These are phyloP conservation scores for Saccostrea echinata DNA, from an alignment of 1,140 invertebrate genomes.

Conservation along the genomic window DNA sequence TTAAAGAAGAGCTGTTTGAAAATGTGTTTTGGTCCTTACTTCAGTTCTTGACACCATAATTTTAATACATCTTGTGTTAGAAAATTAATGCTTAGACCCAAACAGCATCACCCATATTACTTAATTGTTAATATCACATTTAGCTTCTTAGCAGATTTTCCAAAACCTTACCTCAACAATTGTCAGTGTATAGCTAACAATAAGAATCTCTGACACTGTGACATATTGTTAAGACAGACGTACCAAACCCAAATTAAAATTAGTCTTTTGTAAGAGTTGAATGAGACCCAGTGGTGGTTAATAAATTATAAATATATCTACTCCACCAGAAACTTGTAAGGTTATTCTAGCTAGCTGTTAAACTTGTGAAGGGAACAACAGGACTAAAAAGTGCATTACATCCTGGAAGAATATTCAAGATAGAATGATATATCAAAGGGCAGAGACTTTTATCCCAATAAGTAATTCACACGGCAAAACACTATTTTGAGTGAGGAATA, in stretches of 20 bases:
- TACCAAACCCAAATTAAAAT: not conserved
- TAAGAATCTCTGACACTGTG: not conserved
- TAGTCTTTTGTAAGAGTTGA: not conserved
- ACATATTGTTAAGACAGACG: not conserved
- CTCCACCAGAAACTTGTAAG: not conserved
- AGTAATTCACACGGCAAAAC: not conserved
- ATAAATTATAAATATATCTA: slow-evolving; percentile 1
- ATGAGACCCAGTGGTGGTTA: not conserved
- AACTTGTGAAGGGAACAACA: not conserved
- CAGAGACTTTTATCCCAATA: not conserved
- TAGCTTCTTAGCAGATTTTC: no score
- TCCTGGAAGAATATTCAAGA: not conserved
- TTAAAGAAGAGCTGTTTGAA: not conserved
- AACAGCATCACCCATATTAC: not conserved
- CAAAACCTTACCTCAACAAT: no score
- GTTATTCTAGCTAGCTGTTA: slow-evolving; percentile 4
- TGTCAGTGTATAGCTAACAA: not conserved
- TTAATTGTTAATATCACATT: not conserved
- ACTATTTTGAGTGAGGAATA: not conserved
- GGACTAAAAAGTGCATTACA: not conserved
- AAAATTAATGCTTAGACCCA: not conserved
- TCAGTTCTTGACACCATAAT: not conserved
- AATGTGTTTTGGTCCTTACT: not conserved
- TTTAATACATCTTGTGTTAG: not conserved
- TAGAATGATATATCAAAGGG: not conserved